Percentiles rank a stretch among this genome's conserved stretches.
Evolutionary conservation across 2,888 invertebrate genomes (phyloP).

Genomic region (Andrena marginata): DNA sequence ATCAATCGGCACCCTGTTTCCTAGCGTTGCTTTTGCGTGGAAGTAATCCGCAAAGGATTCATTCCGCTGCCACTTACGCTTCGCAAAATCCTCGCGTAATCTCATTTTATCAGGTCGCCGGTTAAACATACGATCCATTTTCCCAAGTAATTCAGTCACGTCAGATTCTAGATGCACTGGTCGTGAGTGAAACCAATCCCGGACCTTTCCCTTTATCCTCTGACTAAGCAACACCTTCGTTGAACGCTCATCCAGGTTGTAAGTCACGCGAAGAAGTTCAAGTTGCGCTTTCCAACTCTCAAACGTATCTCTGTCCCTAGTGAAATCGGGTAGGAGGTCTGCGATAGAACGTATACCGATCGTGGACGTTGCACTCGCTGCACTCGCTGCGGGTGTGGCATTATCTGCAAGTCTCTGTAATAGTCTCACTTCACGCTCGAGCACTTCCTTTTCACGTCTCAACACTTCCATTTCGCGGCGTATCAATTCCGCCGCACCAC

Average conservation of each 20-base stretch:
- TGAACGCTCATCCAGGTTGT: background rate
- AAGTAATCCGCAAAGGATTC: background rate
- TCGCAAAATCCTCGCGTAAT: background rate
- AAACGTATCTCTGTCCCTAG: background rate
- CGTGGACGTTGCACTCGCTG: background rate
- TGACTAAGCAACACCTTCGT: background rate
- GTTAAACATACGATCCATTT: background rate
- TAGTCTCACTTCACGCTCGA: slow-evolving; percentile 4
- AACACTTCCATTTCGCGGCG: background rate
- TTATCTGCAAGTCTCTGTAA: background rate
- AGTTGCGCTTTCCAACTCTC: slow-evolving; percentile 8
- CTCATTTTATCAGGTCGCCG: background rate
- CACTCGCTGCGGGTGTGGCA: background rate
- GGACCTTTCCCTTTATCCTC: background rate
- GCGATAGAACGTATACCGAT: slow-evolving; percentile 2
- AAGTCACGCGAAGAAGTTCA: background rate
- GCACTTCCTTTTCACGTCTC: background rate
- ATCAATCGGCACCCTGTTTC: slow-evolving; percentile 3
- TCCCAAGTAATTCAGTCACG: background rate
- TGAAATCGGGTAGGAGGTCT: slow-evolving; percentile 3
- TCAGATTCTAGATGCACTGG: background rate
- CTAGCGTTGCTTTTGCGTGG: background rate
- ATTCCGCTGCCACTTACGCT: background rate
- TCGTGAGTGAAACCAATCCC: slow-evolving; percentile 2
- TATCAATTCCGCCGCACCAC: background rate